Base-by-base conservation (phyloP, 1,140 invertebrate genomes). In the Nautilus pompilius region DNA sequence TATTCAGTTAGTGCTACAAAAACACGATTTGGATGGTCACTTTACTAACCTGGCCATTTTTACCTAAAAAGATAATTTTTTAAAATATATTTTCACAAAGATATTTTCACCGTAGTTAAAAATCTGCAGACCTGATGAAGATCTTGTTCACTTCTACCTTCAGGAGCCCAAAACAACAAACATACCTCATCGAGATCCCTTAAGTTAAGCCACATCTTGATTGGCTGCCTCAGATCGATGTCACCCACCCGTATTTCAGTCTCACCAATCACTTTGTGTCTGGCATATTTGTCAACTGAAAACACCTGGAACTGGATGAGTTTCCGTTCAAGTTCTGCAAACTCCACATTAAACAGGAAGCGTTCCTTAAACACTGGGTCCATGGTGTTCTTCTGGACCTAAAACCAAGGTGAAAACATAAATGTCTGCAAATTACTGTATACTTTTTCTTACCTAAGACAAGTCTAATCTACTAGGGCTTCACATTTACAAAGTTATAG, bases 361-460 rank as follows among this genome's bases (percentile, higher is more conserved):
- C 90, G 87, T 74, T 91, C 89, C 70, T 91, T 88, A 79, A 88
- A 91, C 61, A 88, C 87, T 0, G 90, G 90, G 65, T 87, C 88
- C 57, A 86, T 86, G 20, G 86, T 87, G 61, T 86, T 84, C 58
- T 87, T 85, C 69, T 88, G 89, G 17, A 86, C 80, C 86, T 87
- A 71, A n/a, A 73, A 63, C 58, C 58, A 8, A 41, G 45, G 62
- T 22, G 5, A 69, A 60, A 56, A 33, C 55, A 54, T 34, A 49
- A 3, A 26, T 56, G 2, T 54, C 17, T 41, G 17, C 2, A 51
- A 29, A 41, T 45, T 33, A 13, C 24, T n/a, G n/a, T n/a, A n/a
- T n/a, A n/a, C n/a, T n/a, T n/a, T n/a, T n/a, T n/a, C n/a, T n/a
- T n/a, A n/a, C n/a, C n/a, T n/a, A n/a, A n/a, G n/a, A n/a, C n/a